These are phyloP conservation scores for Amphiduros pacificus DNA, from an alignment of 2,888 invertebrate species.

Conservation along the genomic window DNA sequence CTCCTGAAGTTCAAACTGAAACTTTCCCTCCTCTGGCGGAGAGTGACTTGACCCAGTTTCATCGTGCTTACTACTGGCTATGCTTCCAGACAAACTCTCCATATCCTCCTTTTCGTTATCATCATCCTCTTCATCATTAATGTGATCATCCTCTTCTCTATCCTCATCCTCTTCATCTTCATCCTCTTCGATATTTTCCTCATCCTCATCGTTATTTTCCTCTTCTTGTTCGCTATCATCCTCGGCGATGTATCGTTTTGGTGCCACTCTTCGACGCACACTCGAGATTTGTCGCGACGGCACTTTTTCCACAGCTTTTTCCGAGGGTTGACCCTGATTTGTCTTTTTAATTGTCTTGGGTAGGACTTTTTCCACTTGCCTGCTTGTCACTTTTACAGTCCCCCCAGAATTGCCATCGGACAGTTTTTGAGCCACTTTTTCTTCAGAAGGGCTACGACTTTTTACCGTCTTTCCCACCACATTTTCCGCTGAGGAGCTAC, in stretches of 20 bases:
- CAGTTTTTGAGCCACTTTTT: too few relatives aligned
- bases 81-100: not conserved
- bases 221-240: not conserved
- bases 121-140: conserved; percentile 13
- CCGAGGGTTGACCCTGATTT: not conserved
- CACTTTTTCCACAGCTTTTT: too few relatives aligned
- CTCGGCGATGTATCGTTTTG: not conserved
- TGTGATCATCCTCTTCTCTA: conserved; percentile 11
- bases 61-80: not conserved
- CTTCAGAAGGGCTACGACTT: too few relatives aligned
- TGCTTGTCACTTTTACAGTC: too few relatives aligned
- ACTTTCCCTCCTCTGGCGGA: conserved; percentile 9
- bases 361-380: not conserved
- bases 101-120: conserved; percentile 17
- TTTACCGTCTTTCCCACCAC: too few relatives aligned
- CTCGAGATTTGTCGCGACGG: too few relatives aligned
- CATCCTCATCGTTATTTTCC: not conserved
- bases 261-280: not conserved
- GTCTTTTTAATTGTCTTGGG: not conserved
- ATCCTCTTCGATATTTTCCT: conserved; percentile 7
- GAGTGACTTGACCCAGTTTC: not conserved
- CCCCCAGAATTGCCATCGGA: too few relatives aligned
- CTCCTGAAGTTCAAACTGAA: conserved; percentile 28
- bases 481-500: too few relatives aligned
- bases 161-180: conserved; percentile 11